These are phyloP conservation scores for Ceriagrion tenellum DNA, from an alignment of 2,888 invertebrate species.

Conservation along the genomic window DNA sequence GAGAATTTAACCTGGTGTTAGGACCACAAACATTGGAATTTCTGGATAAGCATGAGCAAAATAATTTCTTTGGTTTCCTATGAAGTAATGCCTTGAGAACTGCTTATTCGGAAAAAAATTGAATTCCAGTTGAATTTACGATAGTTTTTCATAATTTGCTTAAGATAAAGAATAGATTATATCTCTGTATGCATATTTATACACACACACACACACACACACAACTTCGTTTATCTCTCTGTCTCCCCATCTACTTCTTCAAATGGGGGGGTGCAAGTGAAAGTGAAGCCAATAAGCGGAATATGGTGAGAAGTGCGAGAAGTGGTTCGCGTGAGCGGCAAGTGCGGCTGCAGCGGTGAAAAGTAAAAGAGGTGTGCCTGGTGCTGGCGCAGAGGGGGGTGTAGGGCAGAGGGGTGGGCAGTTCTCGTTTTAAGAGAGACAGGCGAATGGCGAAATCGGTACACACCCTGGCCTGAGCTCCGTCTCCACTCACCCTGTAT, in stretches of 20 bases:
- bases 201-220: too few species aligned
- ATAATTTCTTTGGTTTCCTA: too few species aligned
- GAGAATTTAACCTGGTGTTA: too few species aligned
- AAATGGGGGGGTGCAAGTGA: not conserved
- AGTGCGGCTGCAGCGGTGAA: slow-evolving; percentile 4
- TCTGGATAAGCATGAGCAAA: too few species aligned
- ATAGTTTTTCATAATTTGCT: too few species aligned
- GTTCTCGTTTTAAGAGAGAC: not conserved
- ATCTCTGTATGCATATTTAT: too few species aligned
- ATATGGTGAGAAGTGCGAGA: not conserved
- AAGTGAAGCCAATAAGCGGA: not conserved
- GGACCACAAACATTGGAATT: too few species aligned
- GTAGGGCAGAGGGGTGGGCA: not conserved
- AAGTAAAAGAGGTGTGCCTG: not conserved
- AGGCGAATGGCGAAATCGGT: slow-evolving; percentile 77
- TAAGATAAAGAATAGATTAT: too few species aligned
- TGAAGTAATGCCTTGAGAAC: too few species aligned
- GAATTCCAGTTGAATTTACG: too few species aligned
- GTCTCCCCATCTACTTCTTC: not conserved
- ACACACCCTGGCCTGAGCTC: slow-evolving; percentile 92
- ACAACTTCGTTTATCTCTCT: not conserved
- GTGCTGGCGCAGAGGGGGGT: not conserved
- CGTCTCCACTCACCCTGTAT: slow-evolving; percentile 94
- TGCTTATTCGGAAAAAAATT: too few species aligned
- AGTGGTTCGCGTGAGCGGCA: not conserved